Percentiles rank a stretch among this genome's conserved stretches.
Evolutionary conservation across 2,888 invertebrate species (phyloP).

Genomic region (Pammene aurita): DNA sequence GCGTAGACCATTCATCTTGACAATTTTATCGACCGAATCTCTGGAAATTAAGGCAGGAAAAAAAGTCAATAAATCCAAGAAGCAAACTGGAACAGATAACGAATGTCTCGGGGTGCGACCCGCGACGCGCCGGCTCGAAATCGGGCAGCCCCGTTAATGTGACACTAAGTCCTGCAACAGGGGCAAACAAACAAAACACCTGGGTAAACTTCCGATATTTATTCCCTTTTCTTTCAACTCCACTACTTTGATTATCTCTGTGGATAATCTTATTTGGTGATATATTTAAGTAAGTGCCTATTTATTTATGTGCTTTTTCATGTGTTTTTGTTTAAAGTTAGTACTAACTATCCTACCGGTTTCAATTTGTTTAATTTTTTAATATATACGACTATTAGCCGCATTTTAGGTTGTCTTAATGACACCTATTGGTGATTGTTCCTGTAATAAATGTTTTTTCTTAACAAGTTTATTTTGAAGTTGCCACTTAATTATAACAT

Average conservation of each 20-base stretch:
- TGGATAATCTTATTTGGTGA: conserved; percentile 11
- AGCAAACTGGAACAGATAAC: conserved; percentile 72
- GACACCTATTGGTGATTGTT: too few relatives aligned
- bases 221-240: conserved; percentile 45
- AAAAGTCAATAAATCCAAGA: conserved; percentile 80
- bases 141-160: conserved; percentile 58
- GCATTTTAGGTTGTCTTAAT: too few relatives aligned
- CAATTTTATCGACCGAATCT: conserved; percentile 72
- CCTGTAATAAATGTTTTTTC: too few relatives aligned
- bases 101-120: conserved; percentile 61
- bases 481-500: too few relatives aligned
- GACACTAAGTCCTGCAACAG: conserved; percentile 59
- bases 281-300: not conserved
- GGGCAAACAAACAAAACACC: conserved; percentile 59
- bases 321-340: not conserved
- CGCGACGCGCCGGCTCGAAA: conserved; percentile 44
- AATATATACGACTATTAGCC: too few relatives aligned
- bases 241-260: conserved; percentile 45
- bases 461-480: too few relatives aligned
- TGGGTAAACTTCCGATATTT: conserved; percentile 44
- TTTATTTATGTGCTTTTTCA: not conserved
- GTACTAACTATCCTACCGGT: too few relatives aligned
- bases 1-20: conserved; percentile 69
- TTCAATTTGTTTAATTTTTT: too few relatives aligned
- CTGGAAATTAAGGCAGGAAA: conserved; percentile 79